Evolutionary conservation across 2,113 vertebrate species (phyloP), one percentile per base, ranked within the genome.

Genomic region (Epinephelus moara): DNA sequence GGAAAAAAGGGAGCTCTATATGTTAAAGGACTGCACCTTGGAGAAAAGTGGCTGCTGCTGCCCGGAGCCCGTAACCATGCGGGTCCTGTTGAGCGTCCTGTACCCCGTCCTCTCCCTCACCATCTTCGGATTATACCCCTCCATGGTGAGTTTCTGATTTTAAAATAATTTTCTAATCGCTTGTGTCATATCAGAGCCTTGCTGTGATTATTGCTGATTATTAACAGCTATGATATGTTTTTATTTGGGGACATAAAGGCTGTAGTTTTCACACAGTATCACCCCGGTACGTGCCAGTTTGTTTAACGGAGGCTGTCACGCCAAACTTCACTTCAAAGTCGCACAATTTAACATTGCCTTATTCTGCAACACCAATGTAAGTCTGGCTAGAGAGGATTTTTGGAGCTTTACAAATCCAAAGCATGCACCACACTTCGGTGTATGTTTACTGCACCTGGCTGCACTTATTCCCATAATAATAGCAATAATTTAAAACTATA

Each of bases 121-220:
- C 90, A 89, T 98, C 85, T 96, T 96, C 89, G 97, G 96, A 93
- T 94, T 97, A 81, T 96, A 96, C 17, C 97, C 97, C 53, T 97
- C 97, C 27, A 95, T 97, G 97, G 98, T 99, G 97, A 90, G 96
- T 94, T 84, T 25, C 3, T 18, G 17, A 1, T 12, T 15, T 12
- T 12, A 6, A 0, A 17, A 10, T 47, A 14, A 1, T 62, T 21
- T 25, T 61, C 12, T 15, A 0, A n/a, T n/a, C 15, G 6, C 4
- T 64, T 68, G 33, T 64, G 73, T 27, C 7, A 6, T 49, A 37
- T 10, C n/a, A 33, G 2, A 33, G 21, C 10, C 42, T 60, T 27
- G 47, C 11, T 68, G 0, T 42, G 2, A 5, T 30, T 4, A 3
- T 1, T 17, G 19, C 15, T 40, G 30, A 25, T 18, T 21, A 15